Evolutionary conservation across 1,140 invertebrate species (phyloP), one percentile per base, ranked within the genome.

Genomic region (Drosophila eugracilis): DNA sequence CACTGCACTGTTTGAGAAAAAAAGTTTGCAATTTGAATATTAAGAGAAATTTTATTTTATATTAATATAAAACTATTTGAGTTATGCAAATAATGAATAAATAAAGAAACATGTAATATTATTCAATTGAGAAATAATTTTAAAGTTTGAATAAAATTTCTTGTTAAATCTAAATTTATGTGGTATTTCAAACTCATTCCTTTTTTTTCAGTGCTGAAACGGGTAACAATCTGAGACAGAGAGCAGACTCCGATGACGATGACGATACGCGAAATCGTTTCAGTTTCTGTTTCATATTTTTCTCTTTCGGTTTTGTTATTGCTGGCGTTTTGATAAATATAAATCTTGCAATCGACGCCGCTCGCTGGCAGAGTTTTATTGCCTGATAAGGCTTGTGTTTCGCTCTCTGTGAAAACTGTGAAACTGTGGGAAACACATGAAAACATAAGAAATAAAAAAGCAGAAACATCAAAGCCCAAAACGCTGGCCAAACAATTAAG

Each of bases 281-380:
- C 58, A 39, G 44, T 48, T 19, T 19, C 37, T 41, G 17, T 22
- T 15, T 37, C 36, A 15, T n/a, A n/a, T n/a, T n/a, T n/a, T n/a
- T n/a, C n/a, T n/a, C n/a, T n/a, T n/a, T n/a, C n/a, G n/a, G n/a
- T n/a, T n/a, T n/a, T n/a, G 36, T 37, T 15, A 15, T 15, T 37
- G 36, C 17, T 66, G 45, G 28, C 47, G 17, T 26, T 78, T 59
- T 83, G 77, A 86, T 85, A 81, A 85, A 86, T 85, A 45, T 45
- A 47, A 47, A 47, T 42, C 80, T 85, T 71, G 67, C 66, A 84
- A 84, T 78, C 75, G 75, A 69, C 78, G 59, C 37, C 57, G 42
- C 21, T 28, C 44, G 57, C 69, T 55, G 47, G 55, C 52, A 24
- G 39, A 60, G 59, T 60, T 47, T 71, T 54, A 60, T 73, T 48